phyloP scores from a whole-genome alignment of 2,113 vertebrate genomes.

The Microcebus tavaratra region DNA sequence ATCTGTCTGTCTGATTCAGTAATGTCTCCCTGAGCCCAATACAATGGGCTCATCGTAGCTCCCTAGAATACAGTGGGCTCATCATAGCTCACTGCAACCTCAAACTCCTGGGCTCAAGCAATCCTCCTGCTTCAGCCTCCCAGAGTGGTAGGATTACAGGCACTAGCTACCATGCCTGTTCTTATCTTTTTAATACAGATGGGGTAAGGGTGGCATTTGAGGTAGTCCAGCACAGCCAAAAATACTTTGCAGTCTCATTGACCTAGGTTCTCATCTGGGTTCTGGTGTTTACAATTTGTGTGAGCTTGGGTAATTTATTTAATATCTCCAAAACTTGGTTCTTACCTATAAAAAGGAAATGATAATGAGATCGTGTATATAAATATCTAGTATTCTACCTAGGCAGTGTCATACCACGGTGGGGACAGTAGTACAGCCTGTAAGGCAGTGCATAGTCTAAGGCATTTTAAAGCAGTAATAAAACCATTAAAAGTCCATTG shows the following conservation, averaged over 20 bases:
- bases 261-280: neutral
- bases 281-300: neutral
- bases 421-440: neutral
- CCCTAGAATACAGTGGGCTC: no score
- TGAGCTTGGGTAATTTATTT: neutral
- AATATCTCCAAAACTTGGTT: neutral
- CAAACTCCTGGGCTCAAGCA: no score
- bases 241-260: neutral
- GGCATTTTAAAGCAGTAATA: conserved; percentile 23
- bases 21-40: neutral
- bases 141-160: no score
- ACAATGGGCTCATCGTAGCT: neutral
- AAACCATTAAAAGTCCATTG: neutral
- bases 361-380: neutral
- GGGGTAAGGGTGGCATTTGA: neutral
- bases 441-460: neutral
- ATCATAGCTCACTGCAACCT: no score
- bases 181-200: neutral
- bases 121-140: no score
- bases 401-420: neutral
- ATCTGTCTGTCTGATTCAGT: neutral
- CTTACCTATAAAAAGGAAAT: neutral
- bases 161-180: no score
- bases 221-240: neutral
- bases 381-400: neutral